Percentiles rank a stretch among this genome's conserved stretches.
These are phyloP conservation scores for Sogatella furcifera DNA, from an alignment of 1,140 invertebrate species.

Conservation along the genomic window DNA sequence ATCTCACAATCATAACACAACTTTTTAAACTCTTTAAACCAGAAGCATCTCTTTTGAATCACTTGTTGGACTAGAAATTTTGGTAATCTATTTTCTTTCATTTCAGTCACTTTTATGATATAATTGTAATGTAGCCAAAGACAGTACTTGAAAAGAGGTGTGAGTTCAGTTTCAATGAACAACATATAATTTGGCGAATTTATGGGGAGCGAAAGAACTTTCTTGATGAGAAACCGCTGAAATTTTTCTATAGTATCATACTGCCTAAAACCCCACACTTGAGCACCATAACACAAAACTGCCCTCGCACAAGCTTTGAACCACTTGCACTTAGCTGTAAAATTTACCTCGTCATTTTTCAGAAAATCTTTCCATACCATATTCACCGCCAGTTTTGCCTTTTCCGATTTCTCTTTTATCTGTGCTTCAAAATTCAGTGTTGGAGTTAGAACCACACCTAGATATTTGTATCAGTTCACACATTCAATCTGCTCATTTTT, in stretches of 20 bases:
- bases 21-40: background rate
- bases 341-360: background rate
- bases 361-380: background rate
- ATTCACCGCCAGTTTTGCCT: conserved; percentile 2
- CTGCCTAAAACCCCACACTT: background rate
- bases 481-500: background rate
- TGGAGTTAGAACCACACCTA: conserved; percentile 7
- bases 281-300: background rate
- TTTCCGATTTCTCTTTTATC: background rate
- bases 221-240: conserved; percentile 1
- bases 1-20: background rate
- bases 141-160: background rate
- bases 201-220: background rate
- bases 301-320: background rate
- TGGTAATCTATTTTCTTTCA: background rate
- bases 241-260: background rate
- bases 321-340: background rate
- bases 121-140: background rate
- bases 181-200: background rate
- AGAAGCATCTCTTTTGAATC: background rate
- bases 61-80: background rate
- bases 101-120: background rate
- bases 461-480: conserved; percentile 10
- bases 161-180: background rate
- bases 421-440: background rate